Evolutionary conservation across 2,888 invertebrate genomes (phyloP).

Genomic region (Phania funesta): DNA sequence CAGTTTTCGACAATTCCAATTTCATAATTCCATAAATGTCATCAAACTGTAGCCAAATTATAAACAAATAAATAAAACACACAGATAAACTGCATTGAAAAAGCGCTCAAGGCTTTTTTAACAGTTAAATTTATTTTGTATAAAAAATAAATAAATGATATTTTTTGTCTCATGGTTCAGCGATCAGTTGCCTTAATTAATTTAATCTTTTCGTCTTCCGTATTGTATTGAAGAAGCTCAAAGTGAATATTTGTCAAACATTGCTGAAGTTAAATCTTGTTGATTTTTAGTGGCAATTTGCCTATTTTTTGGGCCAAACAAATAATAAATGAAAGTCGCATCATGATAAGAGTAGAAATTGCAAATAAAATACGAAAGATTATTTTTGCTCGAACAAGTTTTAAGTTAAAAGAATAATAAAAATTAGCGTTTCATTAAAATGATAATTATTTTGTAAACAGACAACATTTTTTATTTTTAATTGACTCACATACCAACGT

Average conservation of each 20-base stretch:
- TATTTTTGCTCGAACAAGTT: conserved; percentile 22
- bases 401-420: conserved; percentile 34
- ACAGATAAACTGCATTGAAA: background rate
- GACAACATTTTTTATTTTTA: no score
- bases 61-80: background rate
- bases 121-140: no score
- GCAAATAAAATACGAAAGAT: conserved; percentile 4
- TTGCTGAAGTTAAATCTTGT: background rate
- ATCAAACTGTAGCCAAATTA: background rate
- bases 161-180: background rate
- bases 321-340: conserved; percentile 15
- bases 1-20: background rate
- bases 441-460: background rate
- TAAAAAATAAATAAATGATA: background rate
- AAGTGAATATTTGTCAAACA: background rate
- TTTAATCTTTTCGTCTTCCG: background rate
- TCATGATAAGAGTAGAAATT: background rate
- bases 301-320: background rate
- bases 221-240: background rate
- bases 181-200: background rate
- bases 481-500: no score
- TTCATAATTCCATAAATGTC: background rate
- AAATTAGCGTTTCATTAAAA: conserved; percentile 40
- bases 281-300: background rate
- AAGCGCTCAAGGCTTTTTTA: background rate